A percentile compares a stretch with the other conserved stretches of the same genome.
phyloP scores from a whole-genome alignment of 2,888 invertebrate genomes.

The Athetis lepigone region DNA sequence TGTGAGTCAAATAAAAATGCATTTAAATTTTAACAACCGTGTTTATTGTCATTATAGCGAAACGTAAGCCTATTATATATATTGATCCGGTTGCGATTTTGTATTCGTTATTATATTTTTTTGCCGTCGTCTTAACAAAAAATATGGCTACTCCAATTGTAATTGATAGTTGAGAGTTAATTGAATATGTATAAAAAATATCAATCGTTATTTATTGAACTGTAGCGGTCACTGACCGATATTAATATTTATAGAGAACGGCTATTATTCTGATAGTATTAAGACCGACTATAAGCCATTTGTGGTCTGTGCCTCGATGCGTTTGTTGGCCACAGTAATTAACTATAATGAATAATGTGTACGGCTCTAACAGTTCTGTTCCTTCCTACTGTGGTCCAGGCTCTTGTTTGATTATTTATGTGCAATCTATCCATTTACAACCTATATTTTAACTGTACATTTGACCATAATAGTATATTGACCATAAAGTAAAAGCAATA shows the following conservation, averaged over 20 bases:
- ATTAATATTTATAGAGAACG: conserved; percentile 44
- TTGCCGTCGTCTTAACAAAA: conserved; percentile 46
- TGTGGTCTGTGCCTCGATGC: conserved; percentile 1
- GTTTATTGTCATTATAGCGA: conserved; percentile 26
- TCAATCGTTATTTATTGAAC: conserved; percentile 41
- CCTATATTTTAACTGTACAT: neutral
- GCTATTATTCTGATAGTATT: conserved; percentile 31
- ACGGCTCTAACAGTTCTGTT: neutral
- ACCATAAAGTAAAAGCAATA: neutral
- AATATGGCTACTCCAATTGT: conserved; percentile 55
- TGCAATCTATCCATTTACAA: neutral
- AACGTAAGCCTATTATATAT: conserved; percentile 33
- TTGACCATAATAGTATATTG: neutral
- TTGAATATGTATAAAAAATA: conserved; percentile 57
- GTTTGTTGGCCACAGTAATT: neutral
- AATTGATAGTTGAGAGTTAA: conserved; percentile 62
- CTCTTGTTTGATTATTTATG: neutral
- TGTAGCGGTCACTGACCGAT: conserved; percentile 34
- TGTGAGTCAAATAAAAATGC: conserved; percentile 16
- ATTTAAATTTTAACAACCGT: conserved; percentile 19
- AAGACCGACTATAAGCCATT: conserved; percentile 6
- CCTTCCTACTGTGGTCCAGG: neutral
- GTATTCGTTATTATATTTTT: conserved; percentile 42
- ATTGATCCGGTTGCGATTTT: conserved; percentile 43
- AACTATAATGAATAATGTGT: neutral